A percentile compares a stretch with the other conserved stretches of the same genome.
Evolutionary conservation across 2,113 vertebrate genomes (phyloP).

Genomic region (Apaloderma vittatum): DNA sequence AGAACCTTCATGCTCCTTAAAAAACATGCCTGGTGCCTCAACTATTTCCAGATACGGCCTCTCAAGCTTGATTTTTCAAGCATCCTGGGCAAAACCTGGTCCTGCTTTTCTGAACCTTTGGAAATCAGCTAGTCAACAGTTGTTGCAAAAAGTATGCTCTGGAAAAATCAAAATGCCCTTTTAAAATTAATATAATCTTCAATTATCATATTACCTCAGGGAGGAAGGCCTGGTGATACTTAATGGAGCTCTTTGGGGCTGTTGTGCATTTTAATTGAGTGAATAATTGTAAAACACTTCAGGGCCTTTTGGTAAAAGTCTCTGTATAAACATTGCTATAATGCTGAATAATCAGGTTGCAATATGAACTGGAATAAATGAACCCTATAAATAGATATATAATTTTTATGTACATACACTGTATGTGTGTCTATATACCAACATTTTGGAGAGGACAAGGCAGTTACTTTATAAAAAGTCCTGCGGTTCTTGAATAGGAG

Average conservation of each 20-base stretch:
- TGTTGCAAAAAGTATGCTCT: neutral
- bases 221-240: constrained; percentile 44
- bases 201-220: constrained; percentile 57
- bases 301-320: constrained; percentile 40
- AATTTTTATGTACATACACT: neutral
- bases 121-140: neutral
- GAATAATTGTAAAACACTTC: constrained; percentile 60
- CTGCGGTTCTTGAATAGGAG: neutral
- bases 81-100: neutral
- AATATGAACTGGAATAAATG: constrained; percentile 18
- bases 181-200: constrained; percentile 56
- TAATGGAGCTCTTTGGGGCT: constrained; percentile 56
- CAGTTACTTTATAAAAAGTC: neutral
- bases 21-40: neutral
- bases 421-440: neutral
- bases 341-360: constrained; percentile 29
- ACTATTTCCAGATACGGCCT: neutral
- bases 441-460: neutral
- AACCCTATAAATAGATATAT: neutral
- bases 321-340: constrained; percentile 38
- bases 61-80: neutral
- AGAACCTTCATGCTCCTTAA: neutral
- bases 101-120: neutral
- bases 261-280: constrained; percentile 67
- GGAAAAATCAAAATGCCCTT: neutral